Evolutionary conservation across 1,140 invertebrate genomes (phyloP).

Genomic region (Bombus breviceps): DNA sequence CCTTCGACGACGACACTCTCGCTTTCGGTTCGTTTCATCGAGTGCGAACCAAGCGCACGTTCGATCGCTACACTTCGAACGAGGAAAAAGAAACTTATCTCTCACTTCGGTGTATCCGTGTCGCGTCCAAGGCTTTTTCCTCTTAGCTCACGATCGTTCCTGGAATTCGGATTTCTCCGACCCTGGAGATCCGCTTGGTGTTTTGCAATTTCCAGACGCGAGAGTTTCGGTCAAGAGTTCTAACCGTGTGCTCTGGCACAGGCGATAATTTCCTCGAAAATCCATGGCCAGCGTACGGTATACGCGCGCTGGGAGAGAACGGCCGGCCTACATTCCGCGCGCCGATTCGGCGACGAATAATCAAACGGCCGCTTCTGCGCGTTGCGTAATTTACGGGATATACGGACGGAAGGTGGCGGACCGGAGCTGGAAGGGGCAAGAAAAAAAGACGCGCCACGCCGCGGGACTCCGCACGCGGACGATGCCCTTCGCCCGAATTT

Average conservation of each 20-base stretch:
- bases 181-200: neutral
- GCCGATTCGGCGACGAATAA: slow-evolving; percentile 6
- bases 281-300: neutral
- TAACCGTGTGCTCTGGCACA: neutral
- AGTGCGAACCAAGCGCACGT: neutral
- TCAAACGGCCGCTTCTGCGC: slow-evolving; percentile 8
- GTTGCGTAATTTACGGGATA: slow-evolving; percentile 9
- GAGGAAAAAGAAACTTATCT: neutral
- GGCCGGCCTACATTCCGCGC: slow-evolving; percentile 7
- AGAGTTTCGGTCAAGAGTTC: neutral
- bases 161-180: slow-evolving; percentile 23
- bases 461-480: neutral
- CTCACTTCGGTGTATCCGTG: neutral
- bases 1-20: neutral
- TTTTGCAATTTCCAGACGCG: neutral
- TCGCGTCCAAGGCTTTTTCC: neutral
- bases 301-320: neutral
- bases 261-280: slow-evolving; percentile 10
- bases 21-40: neutral
- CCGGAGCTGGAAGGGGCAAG: neutral
- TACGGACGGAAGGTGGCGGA: neutral
- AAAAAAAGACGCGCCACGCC: neutral
- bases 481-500: slow-evolving; percentile 16
- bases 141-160: neutral
- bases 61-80: neutral